A percentile compares a stretch with the other conserved stretches of the same genome.
Conservation (phyloP, 2,797 vertebrate genomes). For the Peromyscus eremicus region DNA sequence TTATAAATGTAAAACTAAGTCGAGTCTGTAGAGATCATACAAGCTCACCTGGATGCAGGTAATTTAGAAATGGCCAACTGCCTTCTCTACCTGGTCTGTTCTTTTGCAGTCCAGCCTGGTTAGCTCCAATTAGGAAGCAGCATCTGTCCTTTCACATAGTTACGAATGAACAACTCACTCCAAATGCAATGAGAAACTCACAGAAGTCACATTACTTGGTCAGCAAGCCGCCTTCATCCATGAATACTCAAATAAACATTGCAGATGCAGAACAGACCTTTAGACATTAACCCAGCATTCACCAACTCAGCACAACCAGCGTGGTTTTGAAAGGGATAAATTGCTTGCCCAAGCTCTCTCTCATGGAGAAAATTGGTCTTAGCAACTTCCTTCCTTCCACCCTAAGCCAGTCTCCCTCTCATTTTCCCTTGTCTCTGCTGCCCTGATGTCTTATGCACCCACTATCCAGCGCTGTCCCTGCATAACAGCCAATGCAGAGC, state of each 20-base stretch:
- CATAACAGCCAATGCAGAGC: not conserved
- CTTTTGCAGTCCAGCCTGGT: not conserved
- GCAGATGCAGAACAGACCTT: not conserved
- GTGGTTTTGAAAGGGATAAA: slow-evolving; percentile 54
- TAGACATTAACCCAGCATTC: not conserved
- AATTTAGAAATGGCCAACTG: slow-evolving; percentile 15
- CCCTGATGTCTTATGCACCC: not conserved
- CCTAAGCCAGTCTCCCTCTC: not conserved
- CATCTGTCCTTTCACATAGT: not conserved
- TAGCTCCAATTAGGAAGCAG: not conserved
- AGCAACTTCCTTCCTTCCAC: not conserved
- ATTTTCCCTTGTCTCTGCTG: not conserved
- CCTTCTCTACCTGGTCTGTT: not conserved
- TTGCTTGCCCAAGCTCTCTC: slow-evolving; percentile 49
- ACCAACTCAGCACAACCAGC: not conserved
- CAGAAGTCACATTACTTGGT: slow-evolving; percentile 40
- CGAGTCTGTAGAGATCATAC: not conserved
- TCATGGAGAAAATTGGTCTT: slow-evolving; percentile 22
- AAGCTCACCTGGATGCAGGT: not conserved
- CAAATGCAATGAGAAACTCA: not conserved
- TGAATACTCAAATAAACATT: slow-evolving; percentile 24
- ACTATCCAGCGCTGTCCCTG: not conserved
- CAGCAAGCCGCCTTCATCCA: not conserved
- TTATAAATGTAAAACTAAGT: slow-evolving; percentile 45
- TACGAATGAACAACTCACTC: slow-evolving; percentile 13